phyloP scores from a whole-genome alignment of 2,888 invertebrate genomes.

The Tenthredo amoena region DNA sequence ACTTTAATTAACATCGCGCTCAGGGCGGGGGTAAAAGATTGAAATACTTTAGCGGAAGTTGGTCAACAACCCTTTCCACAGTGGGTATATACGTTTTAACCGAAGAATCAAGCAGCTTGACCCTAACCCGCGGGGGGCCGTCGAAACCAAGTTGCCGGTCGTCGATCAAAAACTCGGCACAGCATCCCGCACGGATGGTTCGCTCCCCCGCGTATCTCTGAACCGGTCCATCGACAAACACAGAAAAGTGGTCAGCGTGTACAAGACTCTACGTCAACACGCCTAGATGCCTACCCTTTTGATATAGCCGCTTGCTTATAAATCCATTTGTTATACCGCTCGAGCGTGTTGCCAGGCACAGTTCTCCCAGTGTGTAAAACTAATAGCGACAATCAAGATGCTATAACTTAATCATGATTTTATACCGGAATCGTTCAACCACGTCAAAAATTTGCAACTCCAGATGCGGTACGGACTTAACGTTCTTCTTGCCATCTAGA shows the following conservation, averaged over 20 bases:
- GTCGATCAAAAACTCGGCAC: conserved; percentile 31
- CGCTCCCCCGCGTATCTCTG: not conserved
- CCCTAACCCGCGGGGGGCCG: conserved; percentile 32
- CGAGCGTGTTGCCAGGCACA: conserved; percentile 17
- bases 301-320: conserved; percentile 62
- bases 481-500: not conserved
- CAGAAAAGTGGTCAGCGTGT: conserved; percentile 58
- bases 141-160: conserved; percentile 37
- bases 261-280: conserved; percentile 60
- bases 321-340: conserved; percentile 59
- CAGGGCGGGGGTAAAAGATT: not conserved
- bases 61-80: conserved; percentile 17
- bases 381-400: conserved; percentile 17
- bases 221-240: conserved; percentile 17
- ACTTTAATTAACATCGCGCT: conserved; percentile 30
- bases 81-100: conserved; percentile 7
- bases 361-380: conserved; percentile 23
- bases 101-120: conserved; percentile 41
- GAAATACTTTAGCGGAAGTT: conserved; percentile 46
- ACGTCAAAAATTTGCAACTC: not conserved
- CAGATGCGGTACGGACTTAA: not conserved
- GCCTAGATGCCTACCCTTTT: conserved; percentile 60
- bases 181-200: conserved; percentile 9
- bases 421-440: not conserved
- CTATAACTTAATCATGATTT: conserved; percentile 5